These are phyloP conservation scores for Xanthorhoe designata DNA, from an alignment of 2,888 invertebrate species.

Conservation along the genomic window DNA sequence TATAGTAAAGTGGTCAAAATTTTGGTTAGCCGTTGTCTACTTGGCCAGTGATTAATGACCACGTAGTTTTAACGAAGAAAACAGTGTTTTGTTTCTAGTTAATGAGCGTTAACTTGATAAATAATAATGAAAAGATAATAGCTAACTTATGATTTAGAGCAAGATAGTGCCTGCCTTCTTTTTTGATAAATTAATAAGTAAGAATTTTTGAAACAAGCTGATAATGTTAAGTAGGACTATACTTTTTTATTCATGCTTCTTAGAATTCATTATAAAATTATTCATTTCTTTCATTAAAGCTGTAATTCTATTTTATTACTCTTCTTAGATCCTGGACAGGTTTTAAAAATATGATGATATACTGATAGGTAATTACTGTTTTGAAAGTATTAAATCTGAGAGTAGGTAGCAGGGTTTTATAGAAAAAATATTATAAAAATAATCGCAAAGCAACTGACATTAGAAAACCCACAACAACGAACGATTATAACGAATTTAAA, in stretches of 20 bases:
- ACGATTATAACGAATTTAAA: slow-evolving; percentile 3
- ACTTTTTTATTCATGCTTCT: neutral
- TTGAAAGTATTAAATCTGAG: too few relatives aligned
- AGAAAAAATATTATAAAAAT: neutral
- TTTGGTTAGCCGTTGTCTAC: slow-evolving; percentile 43
- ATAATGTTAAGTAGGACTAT: neutral
- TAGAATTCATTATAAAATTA: too few relatives aligned
- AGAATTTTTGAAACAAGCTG: neutral
- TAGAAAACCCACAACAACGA: neutral
- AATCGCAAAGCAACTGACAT: neutral
- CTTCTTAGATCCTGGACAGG: too few relatives aligned
- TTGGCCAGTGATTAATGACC: slow-evolving; percentile 68
- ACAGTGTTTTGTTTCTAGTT: slow-evolving; percentile 72
- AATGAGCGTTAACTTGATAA: slow-evolving; percentile 74
- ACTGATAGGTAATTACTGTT: too few relatives aligned
- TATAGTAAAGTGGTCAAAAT: slow-evolving; percentile 19
- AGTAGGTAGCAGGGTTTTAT: too few relatives aligned
- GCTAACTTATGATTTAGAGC: slow-evolving; percentile 6
- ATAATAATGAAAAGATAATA: slow-evolving; percentile 57
- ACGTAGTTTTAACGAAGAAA: slow-evolving; percentile 62
- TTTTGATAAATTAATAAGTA: slow-evolving; percentile 53
- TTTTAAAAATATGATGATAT: too few relatives aligned
- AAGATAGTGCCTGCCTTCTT: slow-evolving; percentile 7
- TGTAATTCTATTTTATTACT: too few relatives aligned
- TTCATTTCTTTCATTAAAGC: too few relatives aligned